Evolutionary conservation across 2,888 invertebrate species (phyloP), one percentile per base, ranked within the genome.

Genomic region (Scaptomyza parva): DNA sequence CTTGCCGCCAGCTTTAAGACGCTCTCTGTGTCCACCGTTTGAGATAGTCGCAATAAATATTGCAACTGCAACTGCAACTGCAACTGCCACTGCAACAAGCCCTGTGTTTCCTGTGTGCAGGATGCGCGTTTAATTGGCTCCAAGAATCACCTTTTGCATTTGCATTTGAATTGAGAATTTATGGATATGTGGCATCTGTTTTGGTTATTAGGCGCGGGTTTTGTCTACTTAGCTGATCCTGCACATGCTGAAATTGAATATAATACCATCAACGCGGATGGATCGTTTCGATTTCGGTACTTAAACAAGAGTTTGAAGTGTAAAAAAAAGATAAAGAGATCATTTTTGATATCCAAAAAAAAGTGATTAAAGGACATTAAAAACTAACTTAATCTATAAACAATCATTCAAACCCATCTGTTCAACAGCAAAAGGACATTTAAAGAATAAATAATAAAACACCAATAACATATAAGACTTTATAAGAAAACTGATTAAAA

Each of bases 241-340:
- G 76, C 63, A 40, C 50, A 63, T 33, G 80, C 88, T 59, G 91
- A 91, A 50, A 91, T 91, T 61, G 94, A 94, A 66, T 95, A 94
- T 82, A 95, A 95, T 82, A 93, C 93, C 61, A 92, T 95, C 37
- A 94, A 95, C 75, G 93, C 93, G 26, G 96, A 96, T 92, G 96
- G 96, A 88, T 95, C 95, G 18, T 96, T 94, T 86, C 94, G 95
- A 89, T 96, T 96, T 91, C 95, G 95, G 94, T 94, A 92, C n/a
- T n/a, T 66, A 69, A 7, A 4, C 14, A 35, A 48, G 0, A 68
- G 17, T 2, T 9, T 33, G 5, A 35, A 20, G 37, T 17, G 28
- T 55, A 30, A 24, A 43, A 37, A 18, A 9, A 53, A 6, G 18
- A 26, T 7, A 3, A 2, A 1, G 55, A 44, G 3, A 8, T 17